These are phyloP conservation scores for Alauda arvensis DNA, from an alignment of 2,797 vertebrate species.

Conservation along the genomic window DNA sequence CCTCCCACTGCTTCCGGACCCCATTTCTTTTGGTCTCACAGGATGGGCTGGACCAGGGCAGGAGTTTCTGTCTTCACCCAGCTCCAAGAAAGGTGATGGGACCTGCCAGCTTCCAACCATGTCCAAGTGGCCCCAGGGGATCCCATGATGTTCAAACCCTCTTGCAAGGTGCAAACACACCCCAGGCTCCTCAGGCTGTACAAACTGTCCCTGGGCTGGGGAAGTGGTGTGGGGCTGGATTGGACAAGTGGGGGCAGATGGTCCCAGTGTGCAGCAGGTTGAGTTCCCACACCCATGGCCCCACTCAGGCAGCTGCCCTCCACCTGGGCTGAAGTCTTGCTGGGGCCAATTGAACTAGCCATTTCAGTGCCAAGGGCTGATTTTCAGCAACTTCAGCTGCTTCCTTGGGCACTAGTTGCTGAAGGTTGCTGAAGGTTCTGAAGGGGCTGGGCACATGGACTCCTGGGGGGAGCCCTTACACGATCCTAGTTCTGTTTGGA, in stretches of 20 bases:
- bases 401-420: neutral
- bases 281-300: neutral
- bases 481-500: neutral
- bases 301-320: neutral
- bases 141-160: neutral
- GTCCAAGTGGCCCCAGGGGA: too few species aligned
- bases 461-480: rapidly evolving
- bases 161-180: rapidly evolving
- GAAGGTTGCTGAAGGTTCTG: neutral
- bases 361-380: neutral
- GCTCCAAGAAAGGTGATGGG: neutral
- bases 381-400: neutral
- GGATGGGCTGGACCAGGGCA: neutral
- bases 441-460: neutral
- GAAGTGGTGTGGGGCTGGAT: neutral
- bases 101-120: neutral
- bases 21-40: neutral
- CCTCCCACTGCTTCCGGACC: neutral
- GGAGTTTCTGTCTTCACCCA: neutral
- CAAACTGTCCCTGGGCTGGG: neutral
- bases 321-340: neutral
- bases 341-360: rapidly evolving
- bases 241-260: neutral
- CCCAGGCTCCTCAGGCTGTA: neutral
- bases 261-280: neutral